These are phyloP conservation scores for Digitonthophagus gazella DNA, from an alignment of 2,888 invertebrate genomes.

Conservation along the genomic window DNA sequence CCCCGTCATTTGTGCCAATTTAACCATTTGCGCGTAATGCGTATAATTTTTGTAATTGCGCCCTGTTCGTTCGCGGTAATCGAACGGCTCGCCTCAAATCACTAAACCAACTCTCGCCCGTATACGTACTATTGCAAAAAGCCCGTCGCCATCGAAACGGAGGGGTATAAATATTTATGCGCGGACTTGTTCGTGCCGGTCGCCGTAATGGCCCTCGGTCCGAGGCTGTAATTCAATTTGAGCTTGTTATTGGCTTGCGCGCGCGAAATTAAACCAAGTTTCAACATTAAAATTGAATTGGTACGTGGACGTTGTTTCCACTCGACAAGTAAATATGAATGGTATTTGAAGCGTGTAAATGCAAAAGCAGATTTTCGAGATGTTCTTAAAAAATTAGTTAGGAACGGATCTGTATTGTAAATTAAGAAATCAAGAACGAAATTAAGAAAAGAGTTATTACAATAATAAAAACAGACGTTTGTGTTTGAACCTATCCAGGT, in stretches of 20 bases:
- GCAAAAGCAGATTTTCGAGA: too few species aligned
- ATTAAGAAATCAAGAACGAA: too few species aligned
- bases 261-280: background rate
- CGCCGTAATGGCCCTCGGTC: background rate
- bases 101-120: background rate
- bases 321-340: background rate
- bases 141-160: background rate
- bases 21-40: slow-evolving; percentile 7
- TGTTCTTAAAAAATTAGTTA: too few species aligned
- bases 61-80: slow-evolving; percentile 7
- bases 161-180: background rate
- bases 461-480: too few species aligned
- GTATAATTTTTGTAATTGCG: slow-evolving; percentile 13
- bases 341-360: too few species aligned
- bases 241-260: background rate
- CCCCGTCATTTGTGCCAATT: slow-evolving; percentile 4
- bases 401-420: too few species aligned
- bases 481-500: too few species aligned
- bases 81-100: background rate
- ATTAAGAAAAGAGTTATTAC: too few species aligned
- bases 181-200: background rate
- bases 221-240: background rate
- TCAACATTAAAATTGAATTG: background rate
- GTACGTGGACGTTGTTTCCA: background rate
- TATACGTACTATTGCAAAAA: background rate